Conservation (phyloP, 2,113 vertebrate species). For the Anser cygnoides region DNA sequence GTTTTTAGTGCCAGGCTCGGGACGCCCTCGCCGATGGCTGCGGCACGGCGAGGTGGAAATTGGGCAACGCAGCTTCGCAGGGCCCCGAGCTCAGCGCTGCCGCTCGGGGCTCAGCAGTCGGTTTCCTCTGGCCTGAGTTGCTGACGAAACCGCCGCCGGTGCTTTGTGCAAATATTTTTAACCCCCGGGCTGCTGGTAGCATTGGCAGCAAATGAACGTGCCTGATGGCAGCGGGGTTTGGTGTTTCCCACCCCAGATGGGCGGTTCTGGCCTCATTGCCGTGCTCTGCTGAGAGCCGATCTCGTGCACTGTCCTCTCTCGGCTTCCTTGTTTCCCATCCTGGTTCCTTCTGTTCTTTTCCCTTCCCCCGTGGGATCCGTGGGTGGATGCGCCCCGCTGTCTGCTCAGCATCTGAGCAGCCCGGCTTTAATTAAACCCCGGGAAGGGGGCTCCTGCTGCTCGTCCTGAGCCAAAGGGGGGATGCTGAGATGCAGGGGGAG, state of each 20-base stretch:
- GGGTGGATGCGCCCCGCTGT: background rate
- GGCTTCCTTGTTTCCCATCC: background rate
- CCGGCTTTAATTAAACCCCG: background rate
- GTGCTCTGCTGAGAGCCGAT: background rate
- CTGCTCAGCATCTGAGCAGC: background rate
- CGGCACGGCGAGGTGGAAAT: background rate
- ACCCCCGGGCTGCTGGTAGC: background rate
- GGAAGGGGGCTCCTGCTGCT: background rate
- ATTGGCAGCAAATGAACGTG: accelerated
- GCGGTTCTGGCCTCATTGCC: accelerated
- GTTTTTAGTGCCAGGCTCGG: background rate
- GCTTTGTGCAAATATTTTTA: background rate
- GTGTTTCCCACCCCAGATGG: background rate
- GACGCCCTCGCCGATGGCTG: background rate
- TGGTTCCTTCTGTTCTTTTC: background rate
- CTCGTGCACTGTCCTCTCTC: background rate
- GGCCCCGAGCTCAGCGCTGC: background rate
- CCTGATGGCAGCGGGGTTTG: background rate
- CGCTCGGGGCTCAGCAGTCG: background rate
- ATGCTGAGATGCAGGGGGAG: background rate
- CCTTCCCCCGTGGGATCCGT: accelerated
- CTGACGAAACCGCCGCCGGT: background rate
- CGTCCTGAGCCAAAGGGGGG: background rate
- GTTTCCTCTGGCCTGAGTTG: slow-evolving; percentile 9
- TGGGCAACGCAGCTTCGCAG: background rate